Evolutionary conservation across 2,888 invertebrate species (phyloP).

Genomic region (Sclerodermus sp.): DNA sequence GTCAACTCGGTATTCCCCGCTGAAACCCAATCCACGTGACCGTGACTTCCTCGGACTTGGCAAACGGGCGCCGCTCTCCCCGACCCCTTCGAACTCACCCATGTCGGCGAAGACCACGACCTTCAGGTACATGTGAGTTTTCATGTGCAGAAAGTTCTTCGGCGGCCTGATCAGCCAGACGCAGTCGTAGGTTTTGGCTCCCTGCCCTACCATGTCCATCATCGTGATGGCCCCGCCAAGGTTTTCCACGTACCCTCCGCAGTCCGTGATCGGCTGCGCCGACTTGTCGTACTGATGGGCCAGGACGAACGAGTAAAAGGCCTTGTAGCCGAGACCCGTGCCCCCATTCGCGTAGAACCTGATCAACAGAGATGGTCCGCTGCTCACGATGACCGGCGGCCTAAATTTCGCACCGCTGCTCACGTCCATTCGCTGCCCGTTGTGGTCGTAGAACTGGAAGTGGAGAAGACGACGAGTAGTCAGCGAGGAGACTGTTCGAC

Average conservation of each 20-base stretch:
- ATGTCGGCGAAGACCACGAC: conserved; percentile 64
- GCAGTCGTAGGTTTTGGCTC: conserved; percentile 67
- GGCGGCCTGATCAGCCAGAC: conserved; percentile 73
- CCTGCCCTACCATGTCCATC: conserved; percentile 71
- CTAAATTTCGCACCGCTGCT: conserved; percentile 69
- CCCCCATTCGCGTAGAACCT: conserved; percentile 73
- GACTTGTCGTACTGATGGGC: conserved; percentile 48
- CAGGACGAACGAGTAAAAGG: conserved; percentile 62
- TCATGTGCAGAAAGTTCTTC: conserved; percentile 66
- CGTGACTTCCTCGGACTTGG: no score
- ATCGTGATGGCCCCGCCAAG: conserved; percentile 74
- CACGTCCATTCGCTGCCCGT: conserved; percentile 67
- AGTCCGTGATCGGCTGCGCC: conserved; percentile 60
- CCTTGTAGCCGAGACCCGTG: conserved; percentile 68
- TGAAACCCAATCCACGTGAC: conserved; percentile 28
- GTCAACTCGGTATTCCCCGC: conserved; percentile 66
- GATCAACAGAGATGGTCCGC: conserved; percentile 66
- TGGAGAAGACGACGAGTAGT: background rate
- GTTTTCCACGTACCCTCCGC: conserved; percentile 72
- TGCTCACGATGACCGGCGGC: conserved; percentile 68
- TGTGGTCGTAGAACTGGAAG: conserved; percentile 68
- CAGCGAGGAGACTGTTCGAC: no score
- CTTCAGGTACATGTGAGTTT: conserved; percentile 69
- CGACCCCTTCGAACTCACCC: no score
- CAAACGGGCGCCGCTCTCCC: no score